These are phyloP conservation scores for Cephus nigrinus DNA, from an alignment of 2,888 invertebrate species.

Conservation along the genomic window DNA sequence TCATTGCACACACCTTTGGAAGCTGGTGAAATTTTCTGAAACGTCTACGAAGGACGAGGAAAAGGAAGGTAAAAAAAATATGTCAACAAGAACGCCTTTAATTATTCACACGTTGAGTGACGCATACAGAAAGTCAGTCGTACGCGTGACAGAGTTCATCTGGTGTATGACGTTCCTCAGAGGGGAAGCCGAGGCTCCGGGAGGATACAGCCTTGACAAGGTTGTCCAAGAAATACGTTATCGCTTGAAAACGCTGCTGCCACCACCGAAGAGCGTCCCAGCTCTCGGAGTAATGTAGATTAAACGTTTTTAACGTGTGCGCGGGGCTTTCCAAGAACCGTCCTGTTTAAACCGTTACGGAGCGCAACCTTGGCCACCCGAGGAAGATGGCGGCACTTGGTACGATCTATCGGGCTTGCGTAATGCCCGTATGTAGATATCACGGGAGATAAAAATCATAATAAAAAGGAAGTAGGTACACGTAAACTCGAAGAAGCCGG, in stretches of 20 bases:
- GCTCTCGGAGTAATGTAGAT: neutral
- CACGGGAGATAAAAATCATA: neutral
- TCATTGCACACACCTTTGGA: neutral
- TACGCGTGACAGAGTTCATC: neutral
- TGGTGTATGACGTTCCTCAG: neutral
- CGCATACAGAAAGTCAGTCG: neutral
- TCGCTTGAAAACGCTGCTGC: neutral
- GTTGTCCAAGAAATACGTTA: neutral
- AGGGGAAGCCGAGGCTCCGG: neutral
- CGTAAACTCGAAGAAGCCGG: neutral
- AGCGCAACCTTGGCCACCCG: neutral
- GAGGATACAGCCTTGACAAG: neutral
- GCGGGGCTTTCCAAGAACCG: constrained; percentile 1
- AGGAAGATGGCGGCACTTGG: neutral
- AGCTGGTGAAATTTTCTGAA: neutral
- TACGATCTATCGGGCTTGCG: neutral
- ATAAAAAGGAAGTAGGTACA: neutral
- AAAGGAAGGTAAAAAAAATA: neutral
- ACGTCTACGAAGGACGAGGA: neutral
- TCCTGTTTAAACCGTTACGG: constrained; percentile 5
- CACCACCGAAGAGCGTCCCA: neutral
- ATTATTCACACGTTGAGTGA: neutral
- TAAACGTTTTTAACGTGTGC: neutral
- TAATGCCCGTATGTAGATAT: neutral
- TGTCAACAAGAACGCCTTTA: neutral